Conservation (phyloP, 2,888 invertebrate genomes). For the Cecidostiba fungosa region DNA sequence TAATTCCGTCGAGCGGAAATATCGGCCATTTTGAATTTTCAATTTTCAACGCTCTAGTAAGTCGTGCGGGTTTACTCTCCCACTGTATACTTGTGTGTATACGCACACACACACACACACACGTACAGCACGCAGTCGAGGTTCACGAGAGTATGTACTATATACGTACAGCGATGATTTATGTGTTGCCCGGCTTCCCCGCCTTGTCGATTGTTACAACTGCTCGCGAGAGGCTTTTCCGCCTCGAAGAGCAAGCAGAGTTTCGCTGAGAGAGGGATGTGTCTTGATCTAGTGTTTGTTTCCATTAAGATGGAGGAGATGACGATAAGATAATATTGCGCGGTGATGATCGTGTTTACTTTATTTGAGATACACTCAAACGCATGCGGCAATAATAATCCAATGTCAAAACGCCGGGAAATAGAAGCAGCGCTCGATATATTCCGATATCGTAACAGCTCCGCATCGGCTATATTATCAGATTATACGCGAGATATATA, state of each 20-base stretch:
- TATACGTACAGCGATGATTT: slow-evolving; percentile 54
- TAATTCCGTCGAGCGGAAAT: slow-evolving; percentile 78
- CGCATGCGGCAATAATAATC: no score
- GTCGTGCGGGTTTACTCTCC: slow-evolving; percentile 70
- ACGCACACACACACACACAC: no score
- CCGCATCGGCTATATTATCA: not conserved
- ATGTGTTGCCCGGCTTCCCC: slow-evolving; percentile 49
- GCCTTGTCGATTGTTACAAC: slow-evolving; percentile 62
- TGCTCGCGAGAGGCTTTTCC: slow-evolving; percentile 55
- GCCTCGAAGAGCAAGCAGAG: slow-evolving; percentile 46
- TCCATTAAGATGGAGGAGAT: slow-evolving; percentile 35
- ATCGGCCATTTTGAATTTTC: slow-evolving; percentile 80
- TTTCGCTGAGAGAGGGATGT: not conserved
- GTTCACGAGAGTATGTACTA: not conserved
- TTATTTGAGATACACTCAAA: no score
- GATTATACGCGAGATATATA: not conserved
- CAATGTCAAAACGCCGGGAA: slow-evolving; percentile 8
- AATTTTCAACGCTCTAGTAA: slow-evolving; percentile 81
- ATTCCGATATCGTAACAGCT: not conserved
- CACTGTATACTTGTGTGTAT: slow-evolving; percentile 15
- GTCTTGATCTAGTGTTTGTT: slow-evolving; percentile 42
- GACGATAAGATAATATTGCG: not conserved
- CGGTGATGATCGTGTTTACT: not conserved
- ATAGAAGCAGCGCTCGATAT: not conserved
- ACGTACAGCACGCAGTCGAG: not conserved